A percentile compares a stretch with the other conserved stretches of the same genome.
Conservation (phyloP, 2,113 vertebrate species). For the Columbina picui region DNA sequence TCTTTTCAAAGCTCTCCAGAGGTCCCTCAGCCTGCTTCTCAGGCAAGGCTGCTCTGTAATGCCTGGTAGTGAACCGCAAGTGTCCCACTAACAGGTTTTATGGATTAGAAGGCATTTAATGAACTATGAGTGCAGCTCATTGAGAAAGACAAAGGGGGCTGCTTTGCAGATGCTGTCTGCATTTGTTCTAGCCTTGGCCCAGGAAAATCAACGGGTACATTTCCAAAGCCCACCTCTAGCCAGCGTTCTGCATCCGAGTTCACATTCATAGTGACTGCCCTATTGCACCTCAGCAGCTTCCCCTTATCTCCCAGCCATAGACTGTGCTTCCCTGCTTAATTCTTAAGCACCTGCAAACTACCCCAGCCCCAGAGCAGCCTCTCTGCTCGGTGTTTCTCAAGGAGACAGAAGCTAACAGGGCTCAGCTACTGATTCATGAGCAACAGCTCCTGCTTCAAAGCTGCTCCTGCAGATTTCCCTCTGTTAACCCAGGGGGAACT, state of each 20-base stretch:
- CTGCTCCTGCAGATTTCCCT: background rate
- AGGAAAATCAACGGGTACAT: rapidly evolving
- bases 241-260: background rate
- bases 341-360: background rate
- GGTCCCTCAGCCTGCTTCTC: background rate
- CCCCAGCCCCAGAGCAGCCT: background rate
- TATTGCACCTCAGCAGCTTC: background rate
- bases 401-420: background rate
- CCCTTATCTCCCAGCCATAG: rapidly evolving
- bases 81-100: background rate
- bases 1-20: no score
- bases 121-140: background rate
- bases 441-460: background rate
- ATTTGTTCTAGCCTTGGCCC: background rate
- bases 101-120: background rate
- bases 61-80: background rate
- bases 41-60: background rate
- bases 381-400: no score
- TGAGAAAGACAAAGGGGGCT: background rate
- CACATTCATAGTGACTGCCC: background rate
- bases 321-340: background rate
- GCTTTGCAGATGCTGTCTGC: background rate
- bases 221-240: background rate
- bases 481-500: background rate
- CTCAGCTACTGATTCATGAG: background rate